phyloP scores from a whole-genome alignment of 1,140 invertebrate genomes.

The Drosophila micromelanica region DNA sequence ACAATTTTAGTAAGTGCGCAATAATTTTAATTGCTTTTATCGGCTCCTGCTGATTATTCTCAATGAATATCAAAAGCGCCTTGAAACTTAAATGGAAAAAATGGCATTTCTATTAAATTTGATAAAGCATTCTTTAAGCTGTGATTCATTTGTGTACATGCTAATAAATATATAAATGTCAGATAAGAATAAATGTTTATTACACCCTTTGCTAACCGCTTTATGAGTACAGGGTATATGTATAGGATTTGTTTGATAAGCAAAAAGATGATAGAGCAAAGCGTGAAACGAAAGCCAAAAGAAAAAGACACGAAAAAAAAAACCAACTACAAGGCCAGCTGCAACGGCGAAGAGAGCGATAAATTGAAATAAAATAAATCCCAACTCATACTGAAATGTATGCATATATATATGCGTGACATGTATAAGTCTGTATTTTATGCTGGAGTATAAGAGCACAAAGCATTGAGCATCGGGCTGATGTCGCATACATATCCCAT shows the following conservation, averaged over 20 bases:
- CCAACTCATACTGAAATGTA: background rate
- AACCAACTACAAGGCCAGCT: background rate
- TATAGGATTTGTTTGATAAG: constrained; percentile 15
- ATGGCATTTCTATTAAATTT: too few relatives aligned
- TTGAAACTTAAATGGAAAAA: background rate
- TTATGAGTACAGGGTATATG: background rate
- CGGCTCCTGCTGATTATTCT: constrained; percentile 12
- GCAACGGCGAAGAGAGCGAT: background rate
- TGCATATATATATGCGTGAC: background rate
- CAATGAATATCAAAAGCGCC: constrained; percentile 6
- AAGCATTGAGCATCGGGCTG: background rate
- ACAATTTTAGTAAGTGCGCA: constrained; percentile 16
- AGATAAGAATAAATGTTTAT: background rate
- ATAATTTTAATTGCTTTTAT: constrained; percentile 32
- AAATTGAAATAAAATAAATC: constrained; percentile 8
- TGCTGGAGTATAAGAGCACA: constrained; percentile 23
- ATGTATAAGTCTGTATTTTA: constrained; percentile 6
- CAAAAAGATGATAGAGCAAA: constrained; percentile 1
- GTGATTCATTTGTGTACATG: too few relatives aligned
- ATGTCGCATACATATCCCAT: background rate
- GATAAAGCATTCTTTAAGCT: background rate
- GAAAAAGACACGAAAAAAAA: constrained; percentile 4
- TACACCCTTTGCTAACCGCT: background rate
- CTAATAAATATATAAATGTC: background rate
- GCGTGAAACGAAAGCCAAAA: background rate